A percentile compares a stretch with the other conserved stretches of the same genome.
Conservation (phyloP, 2,797 vertebrate genomes). For the Pelochelys cantorii region DNA sequence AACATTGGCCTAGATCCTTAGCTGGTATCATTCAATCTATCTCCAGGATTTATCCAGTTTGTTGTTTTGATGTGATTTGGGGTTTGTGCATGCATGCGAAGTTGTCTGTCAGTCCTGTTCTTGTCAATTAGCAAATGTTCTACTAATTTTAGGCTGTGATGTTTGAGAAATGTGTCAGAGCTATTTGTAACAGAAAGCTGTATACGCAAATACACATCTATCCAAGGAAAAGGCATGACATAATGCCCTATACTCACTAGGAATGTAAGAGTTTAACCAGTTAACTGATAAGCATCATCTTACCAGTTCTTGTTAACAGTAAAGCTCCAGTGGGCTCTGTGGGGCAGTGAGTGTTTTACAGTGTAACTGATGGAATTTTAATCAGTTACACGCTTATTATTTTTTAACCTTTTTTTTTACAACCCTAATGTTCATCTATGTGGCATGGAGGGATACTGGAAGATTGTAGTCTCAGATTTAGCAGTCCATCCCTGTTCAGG, state of each 20-base stretch:
- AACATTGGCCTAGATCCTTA: background rate
- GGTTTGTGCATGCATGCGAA: fast-evolving
- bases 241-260: background rate
- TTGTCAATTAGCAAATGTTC: background rate
- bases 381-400: too few species aligned
- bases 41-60: background rate
- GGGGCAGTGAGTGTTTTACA: too few species aligned
- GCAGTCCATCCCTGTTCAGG: background rate
- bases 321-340: too few species aligned
- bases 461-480: background rate
- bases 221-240: background rate
- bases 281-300: too few species aligned
- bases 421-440: background rate
- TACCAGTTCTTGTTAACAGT: too few species aligned
- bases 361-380: too few species aligned
- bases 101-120: background rate
- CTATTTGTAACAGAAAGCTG: background rate
- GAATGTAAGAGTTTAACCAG: too few species aligned
- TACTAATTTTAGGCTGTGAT: background rate
- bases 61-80: background rate
- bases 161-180: background rate
- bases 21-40: background rate
- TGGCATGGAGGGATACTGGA: background rate
- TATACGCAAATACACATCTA: background rate
- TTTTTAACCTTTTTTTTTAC: too few species aligned